phyloP scores from a whole-genome alignment of 2,888 invertebrate species.

The Acrobasis suavella region DNA sequence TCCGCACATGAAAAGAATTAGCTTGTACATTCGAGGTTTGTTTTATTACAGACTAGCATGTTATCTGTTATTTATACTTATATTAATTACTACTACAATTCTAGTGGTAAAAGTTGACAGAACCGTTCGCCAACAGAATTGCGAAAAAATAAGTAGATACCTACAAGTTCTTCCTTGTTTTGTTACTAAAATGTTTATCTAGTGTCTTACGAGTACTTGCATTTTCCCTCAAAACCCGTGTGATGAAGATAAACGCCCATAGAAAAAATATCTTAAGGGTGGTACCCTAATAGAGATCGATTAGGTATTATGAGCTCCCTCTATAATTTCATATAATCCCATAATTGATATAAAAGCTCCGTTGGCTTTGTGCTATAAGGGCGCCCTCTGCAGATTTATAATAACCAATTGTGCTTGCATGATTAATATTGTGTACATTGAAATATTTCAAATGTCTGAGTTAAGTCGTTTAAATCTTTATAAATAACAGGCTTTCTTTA shows the following conservation, averaged over 20 bases:
- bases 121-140: too few species aligned
- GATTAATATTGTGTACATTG: conserved; percentile 54
- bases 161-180: too few species aligned
- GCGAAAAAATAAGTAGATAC: too few species aligned
- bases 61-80: too few species aligned
- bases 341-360: conserved; percentile 73
- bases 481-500: conserved; percentile 36
- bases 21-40: too few species aligned
- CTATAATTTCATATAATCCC: conserved; percentile 68
- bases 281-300: conserved; percentile 60
- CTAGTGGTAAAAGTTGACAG: too few species aligned
- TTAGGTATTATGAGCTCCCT: conserved; percentile 63
- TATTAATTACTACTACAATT: too few species aligned
- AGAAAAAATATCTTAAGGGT: conserved; percentile 34
- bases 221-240: neutral
- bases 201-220: neutral
- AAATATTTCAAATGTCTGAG: conserved; percentile 45
- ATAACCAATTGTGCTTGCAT: conserved; percentile 69
- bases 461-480: conserved; percentile 45
- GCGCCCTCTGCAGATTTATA: conserved; percentile 63
- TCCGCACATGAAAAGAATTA: too few species aligned
- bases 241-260: conserved; percentile 12
- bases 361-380: conserved; percentile 64
- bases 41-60: too few species aligned
- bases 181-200: too few species aligned